Base-by-base conservation (phyloP, 2,113 vertebrate genomes). In the Menura novaehollandiae region DNA sequence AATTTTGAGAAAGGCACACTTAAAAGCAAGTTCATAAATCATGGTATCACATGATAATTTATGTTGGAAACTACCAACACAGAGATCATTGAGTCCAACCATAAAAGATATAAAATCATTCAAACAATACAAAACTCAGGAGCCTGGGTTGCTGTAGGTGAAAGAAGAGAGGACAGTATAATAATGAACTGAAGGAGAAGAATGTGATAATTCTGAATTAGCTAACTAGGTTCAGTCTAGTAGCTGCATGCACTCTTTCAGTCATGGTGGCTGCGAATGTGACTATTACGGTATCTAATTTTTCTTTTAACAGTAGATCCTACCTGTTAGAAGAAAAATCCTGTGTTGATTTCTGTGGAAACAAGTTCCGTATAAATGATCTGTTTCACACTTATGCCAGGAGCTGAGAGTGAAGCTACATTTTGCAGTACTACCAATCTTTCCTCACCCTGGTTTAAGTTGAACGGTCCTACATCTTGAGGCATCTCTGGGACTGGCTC, bases 1-100 rank as follows among this genome's bases (percentile, higher is more conserved):
- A 43, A 63, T 13, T 10, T 62, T 49, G 7, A 75, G 32, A 81
- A 72, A 76, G 20, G 32, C 13, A 32, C n/a, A 37, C 7, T 58
- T 66, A 30, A 88, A 89, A 74, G 8, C 4, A 62, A 18, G 14
- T 22, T 43, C 4, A 11, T 13, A 46, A 82, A 51, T 46, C 28
- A 72, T 5, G 52, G 20, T 60, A 62, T 35, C 24, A 26, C 15
- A 26, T 22, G 39, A 18, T 66, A 2, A 23, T 37, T 59, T 35
- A 6, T n/a, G 9, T 27, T 59, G 58, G 26, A 55, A 91, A n/a
- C n/a, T n/a, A n/a, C n/a, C n/a, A n/a, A n/a, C n/a, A n/a, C n/a
- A n/a, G n/a, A n/a, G n/a, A 56, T 30, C 22, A 58, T 16, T 0
- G 0, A 63, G 9, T 37, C 23, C 5, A 53, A 55, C 5, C 1